These are phyloP conservation scores for Micromys minutus DNA, from an alignment of 2,113 vertebrate genomes.

Conservation along the genomic window DNA sequence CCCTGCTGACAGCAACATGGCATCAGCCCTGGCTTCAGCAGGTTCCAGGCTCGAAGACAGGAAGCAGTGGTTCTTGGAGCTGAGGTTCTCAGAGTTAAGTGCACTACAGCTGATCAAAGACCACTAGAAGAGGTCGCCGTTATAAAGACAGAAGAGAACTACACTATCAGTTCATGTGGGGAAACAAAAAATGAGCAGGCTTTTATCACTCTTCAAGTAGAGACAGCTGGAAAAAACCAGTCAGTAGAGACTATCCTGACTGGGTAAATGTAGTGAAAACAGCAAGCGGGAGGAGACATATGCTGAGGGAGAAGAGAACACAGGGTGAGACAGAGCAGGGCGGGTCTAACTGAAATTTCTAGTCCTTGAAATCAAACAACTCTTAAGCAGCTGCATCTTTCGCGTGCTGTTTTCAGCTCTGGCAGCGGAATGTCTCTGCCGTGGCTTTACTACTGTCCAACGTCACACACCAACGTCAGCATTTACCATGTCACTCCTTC, in stretches of 20 bases:
- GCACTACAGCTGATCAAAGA: background rate
- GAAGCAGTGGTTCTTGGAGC: background rate
- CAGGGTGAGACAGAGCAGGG: background rate
- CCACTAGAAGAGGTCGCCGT: background rate
- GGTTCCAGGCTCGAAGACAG: constrained; percentile 19
- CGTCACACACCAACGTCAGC: background rate
- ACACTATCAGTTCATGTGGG: background rate
- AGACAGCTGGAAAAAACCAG: background rate
- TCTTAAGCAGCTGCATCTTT: constrained; percentile 31
- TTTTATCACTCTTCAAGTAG: background rate
- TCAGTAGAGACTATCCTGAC: background rate
- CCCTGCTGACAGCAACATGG: background rate
- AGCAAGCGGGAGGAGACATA: background rate
- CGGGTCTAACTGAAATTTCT: background rate
- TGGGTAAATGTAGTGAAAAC: background rate
- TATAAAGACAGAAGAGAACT: background rate
- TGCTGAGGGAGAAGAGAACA: background rate
- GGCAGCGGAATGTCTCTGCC: background rate
- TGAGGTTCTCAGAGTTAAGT: background rate
- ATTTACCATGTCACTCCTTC: background rate
- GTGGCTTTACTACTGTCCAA: background rate
- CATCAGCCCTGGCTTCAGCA: background rate
- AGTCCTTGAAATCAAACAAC: constrained; percentile 38
- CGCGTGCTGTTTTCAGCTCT: background rate
- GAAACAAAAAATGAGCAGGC: background rate